Base-by-base conservation (phyloP, 2,888 invertebrate genomes). In the Linhomoeus sp. region DNA sequence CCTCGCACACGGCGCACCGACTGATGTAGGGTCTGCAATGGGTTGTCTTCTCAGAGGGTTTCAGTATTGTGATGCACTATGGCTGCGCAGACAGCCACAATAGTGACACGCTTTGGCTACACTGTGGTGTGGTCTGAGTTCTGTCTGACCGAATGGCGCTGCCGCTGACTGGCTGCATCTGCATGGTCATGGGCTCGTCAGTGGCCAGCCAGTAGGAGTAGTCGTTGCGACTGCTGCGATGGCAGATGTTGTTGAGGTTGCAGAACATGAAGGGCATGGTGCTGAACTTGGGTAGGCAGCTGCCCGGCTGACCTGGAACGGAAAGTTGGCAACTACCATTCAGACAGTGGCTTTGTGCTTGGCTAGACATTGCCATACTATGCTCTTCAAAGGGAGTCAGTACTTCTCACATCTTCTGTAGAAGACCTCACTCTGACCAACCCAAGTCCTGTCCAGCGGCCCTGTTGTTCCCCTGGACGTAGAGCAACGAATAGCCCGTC, bases 191-290 rank as follows among this genome's bases (percentile, higher is more conserved):
- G 0, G 81, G 81, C 61, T 87, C 85, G 12, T 77, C 75, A 7
- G 94, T 92, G 20, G 87, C 83, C 22, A 97, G 71, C 94, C 94
- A 97, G 68, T 90, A 88, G 65, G 87, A 88, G 72, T 88, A 90
- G 64, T 94, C 94, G 66, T 86, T 92, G 51, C 87, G 76, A 63
- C 82, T 81, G 1, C 88, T 87, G 65, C 87, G 88, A 66, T 88
- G 81, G 67, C 97, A 97, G 0, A 85, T 81, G 57, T 85, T 80
- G 66, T 88, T 85, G 47, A 85, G 68, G 65, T 87, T 83, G 65
- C 94, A 97, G 73, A 90, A 84, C 73, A 90, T 75, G 71, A 83
- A 94, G 0, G 94, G 94, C 92, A 94, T 92, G 2, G 90, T 86
- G 51, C 81, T 85, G 71, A 97, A 97, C 58, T 77, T 80, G 52